Base-by-base conservation (phyloP, 2,113 vertebrate species). In the Platichthys flesus region DNA sequence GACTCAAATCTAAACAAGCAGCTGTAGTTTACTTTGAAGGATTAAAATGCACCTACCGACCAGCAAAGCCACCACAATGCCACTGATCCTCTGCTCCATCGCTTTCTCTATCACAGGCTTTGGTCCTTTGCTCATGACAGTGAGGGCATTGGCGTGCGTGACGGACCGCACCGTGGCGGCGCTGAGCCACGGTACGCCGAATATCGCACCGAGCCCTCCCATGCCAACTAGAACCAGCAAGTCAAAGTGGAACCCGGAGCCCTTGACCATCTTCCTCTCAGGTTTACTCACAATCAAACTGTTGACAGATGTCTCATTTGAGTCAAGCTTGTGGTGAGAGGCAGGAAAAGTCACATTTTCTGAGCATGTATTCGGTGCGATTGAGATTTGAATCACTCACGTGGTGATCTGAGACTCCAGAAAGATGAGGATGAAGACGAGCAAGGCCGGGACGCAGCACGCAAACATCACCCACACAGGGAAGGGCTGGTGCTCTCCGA, bases 391-490 rank as follows among this genome's bases (percentile, higher is more conserved):
- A 7, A 31, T 23, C 13, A 90, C 96, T 95, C 90, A 99, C 98
- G 98, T 98, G 78, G 98, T 99, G 86, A 99, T 99, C 93, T 99
- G 98, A 0, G 98, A 96, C 92, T 99, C 98, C 0, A 99, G 94
- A 86, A 99, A 99, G 89, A 99, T 99, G 84, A 99, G 96, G 79
- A 99, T 99, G 91, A 99, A 99, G 91, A 99, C 96, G 8, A 99
- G 94, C 7, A 97, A 6, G 10, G 97, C 97, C 0, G 98, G 98
- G 12, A 99, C 78, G n/a, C 85, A 90, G 0, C 94, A 92, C 4
- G 94, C 97, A 0, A 98, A 95, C 95, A 97, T 98, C 95, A 99
- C 90, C 98, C 98, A 98, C 45, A 91, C 87, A 23, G 98, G 98
- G 81, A 99, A 96, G 0, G 0, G 0, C 0, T 10, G 0, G 78